Conservation (phyloP, 1,140 invertebrate genomes). For the Drosophila pachea region DNA sequence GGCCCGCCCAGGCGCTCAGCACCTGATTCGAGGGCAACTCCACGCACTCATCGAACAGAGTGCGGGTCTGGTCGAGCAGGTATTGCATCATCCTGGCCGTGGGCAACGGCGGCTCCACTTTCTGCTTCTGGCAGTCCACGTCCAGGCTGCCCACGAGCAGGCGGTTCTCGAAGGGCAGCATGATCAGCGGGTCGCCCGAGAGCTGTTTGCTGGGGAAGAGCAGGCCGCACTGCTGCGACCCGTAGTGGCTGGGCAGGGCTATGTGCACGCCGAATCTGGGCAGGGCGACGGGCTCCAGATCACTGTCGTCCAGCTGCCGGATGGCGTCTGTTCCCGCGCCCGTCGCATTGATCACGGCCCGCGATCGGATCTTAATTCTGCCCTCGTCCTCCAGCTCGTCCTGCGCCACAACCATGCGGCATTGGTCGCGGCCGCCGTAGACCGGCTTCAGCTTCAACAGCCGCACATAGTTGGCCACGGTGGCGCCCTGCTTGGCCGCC, state of each 20-base stretch:
- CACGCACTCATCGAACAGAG: constrained; percentile 22
- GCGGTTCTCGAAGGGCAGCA: constrained; percentile 55
- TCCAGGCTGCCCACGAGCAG: constrained; percentile 35
- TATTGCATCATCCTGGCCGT: constrained; percentile 15
- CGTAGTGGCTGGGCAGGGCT: constrained; percentile 51
- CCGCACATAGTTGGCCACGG: constrained; percentile 44
- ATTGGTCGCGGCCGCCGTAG: constrained; percentile 1
- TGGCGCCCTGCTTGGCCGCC: constrained; percentile 47
- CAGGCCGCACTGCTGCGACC: constrained; percentile 48
- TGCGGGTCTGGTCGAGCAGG: constrained; percentile 32
- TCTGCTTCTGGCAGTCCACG: background rate
- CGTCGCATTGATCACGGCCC: constrained; percentile 55
- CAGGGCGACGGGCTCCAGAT: background rate
- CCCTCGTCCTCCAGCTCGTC: constrained; percentile 21
- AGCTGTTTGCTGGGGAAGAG: constrained; percentile 23
- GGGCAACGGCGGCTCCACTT: background rate
- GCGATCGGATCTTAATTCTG: constrained; percentile 22
- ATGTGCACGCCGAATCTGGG: constrained; percentile 44
- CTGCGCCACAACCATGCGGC: constrained; percentile 34
- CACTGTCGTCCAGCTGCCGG: constrained; percentile 39
- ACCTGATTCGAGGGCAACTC: constrained; percentile 38
- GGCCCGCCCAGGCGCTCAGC: constrained; percentile 55
- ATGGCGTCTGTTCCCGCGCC: constrained; percentile 46
- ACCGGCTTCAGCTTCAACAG: constrained; percentile 21
- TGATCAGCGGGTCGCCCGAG: constrained; percentile 24